Conservation (phyloP, 2,888 invertebrate species). For the Dysmachus trigonus region DNA sequence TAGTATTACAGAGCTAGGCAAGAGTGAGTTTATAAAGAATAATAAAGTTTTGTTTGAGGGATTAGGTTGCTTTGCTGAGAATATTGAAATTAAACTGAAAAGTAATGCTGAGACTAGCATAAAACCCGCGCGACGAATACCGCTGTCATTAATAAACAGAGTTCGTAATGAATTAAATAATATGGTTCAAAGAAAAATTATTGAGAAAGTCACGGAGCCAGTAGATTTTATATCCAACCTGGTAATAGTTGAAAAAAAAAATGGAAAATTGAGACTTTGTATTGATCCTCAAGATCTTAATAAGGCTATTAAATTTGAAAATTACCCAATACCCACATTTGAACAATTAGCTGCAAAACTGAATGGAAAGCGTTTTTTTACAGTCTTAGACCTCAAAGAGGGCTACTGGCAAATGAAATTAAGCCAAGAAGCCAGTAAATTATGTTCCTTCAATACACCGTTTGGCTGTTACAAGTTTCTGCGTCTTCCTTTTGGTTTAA, state of each 20-base stretch:
- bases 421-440: slow-evolving; percentile 56
- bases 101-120: slow-evolving; percentile 42
- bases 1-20: no score
- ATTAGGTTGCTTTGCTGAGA: background rate
- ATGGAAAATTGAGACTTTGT: no score
- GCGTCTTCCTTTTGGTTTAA: slow-evolving; percentile 53
- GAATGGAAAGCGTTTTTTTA: slow-evolving; percentile 51
- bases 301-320: slow-evolving; percentile 49
- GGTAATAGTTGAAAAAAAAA: no score
- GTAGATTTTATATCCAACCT: no score
- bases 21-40: no score
- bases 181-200: slow-evolving; percentile 44
- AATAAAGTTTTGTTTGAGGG: no score
- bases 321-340: slow-evolving; percentile 51
- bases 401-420: slow-evolving; percentile 47
- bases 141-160: slow-evolving; percentile 40
- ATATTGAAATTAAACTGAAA: slow-evolving; percentile 48
- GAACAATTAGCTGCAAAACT: slow-evolving; percentile 50
- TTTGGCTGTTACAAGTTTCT: slow-evolving; percentile 45
- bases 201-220: slow-evolving; percentile 47
- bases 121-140: slow-evolving; percentile 48
- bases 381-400: slow-evolving; percentile 52
- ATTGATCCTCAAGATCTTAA: no score
- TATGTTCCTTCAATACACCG: slow-evolving; percentile 52
- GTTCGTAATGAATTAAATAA: slow-evolving; percentile 43